A percentile compares a stretch with the other conserved stretches of the same genome.
Evolutionary conservation across 1,140 invertebrate species (phyloP).

Genomic region (Pinna nobilis): DNA sequence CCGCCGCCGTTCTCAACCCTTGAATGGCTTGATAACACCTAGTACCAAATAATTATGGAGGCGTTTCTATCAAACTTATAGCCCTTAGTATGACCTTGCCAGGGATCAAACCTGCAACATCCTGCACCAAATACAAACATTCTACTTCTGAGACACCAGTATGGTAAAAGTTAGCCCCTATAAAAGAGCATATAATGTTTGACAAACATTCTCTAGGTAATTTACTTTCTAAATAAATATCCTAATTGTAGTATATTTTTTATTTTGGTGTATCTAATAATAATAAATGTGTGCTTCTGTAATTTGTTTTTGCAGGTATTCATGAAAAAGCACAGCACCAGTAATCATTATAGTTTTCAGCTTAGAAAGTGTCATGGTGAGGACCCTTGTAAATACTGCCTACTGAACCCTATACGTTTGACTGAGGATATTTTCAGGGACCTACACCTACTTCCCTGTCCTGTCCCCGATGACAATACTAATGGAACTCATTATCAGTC

Average conservation of each 20-base stretch:
- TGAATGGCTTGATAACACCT: too few species aligned
- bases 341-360: neutral
- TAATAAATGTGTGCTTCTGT: neutral
- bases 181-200: neutral
- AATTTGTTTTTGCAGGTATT: neutral
- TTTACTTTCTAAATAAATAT: neutral
- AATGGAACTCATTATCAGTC: neutral
- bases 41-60: too few species aligned
- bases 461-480: conserved; percentile 11
- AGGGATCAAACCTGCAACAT: too few species aligned
- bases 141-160: too few species aligned
- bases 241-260: neutral
- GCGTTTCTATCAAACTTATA: too few species aligned
- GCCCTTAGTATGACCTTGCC: too few species aligned
- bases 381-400: conserved; percentile 10
- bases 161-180: neutral
- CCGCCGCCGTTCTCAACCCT: too few species aligned
- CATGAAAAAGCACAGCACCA: neutral
- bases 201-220: neutral
- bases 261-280: neutral
- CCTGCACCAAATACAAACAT: too few species aligned
- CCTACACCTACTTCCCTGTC: neutral
- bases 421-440: neutral
- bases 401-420: neutral
- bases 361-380: conserved; percentile 4